Evolutionary conservation across 2,113 vertebrate genomes (phyloP).

Genomic region (Tor tambroides): DNA sequence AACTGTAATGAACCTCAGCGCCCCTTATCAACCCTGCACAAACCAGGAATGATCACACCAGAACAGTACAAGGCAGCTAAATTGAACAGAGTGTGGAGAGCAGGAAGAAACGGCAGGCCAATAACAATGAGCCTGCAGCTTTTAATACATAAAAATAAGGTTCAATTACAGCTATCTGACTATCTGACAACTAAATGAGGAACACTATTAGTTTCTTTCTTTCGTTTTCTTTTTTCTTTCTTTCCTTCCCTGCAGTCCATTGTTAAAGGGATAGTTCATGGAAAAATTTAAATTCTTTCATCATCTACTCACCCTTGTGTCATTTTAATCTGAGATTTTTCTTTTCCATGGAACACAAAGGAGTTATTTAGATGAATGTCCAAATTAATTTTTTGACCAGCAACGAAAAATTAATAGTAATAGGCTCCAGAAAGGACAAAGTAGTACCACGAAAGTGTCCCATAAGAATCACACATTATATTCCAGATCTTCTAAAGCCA

Average conservation of each 20-base stretch:
- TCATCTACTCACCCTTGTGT: neutral
- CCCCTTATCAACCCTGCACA: slow-evolving; percentile 64
- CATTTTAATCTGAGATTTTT: neutral
- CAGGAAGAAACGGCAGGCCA: slow-evolving; percentile 25
- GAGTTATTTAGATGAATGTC: neutral
- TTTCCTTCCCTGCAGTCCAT: neutral
- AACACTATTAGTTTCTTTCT: slow-evolving; percentile 26
- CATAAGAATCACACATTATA: neutral
- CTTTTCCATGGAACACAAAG: neutral
- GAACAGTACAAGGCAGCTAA: slow-evolving; percentile 52
- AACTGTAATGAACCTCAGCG: slow-evolving; percentile 64
- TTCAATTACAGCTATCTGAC: slow-evolving; percentile 49
- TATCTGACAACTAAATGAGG: slow-evolving; percentile 30
- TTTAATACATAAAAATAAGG: slow-evolving; percentile 44
- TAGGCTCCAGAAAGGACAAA: neutral
- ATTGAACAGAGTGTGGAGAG: slow-evolving; percentile 47
- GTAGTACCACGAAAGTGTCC: neutral
- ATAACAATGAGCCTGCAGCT: slow-evolving; percentile 30
- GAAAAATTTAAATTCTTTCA: neutral
- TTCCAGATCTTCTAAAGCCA: neutral
- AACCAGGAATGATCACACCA: slow-evolving; percentile 60
- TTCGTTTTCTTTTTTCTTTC: neutral
- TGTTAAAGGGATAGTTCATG: neutral
- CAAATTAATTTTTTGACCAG: neutral
- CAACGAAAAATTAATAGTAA: neutral